These are phyloP conservation scores for Drosophila carrolli DNA, from an alignment of 1,140 invertebrate species.

Conservation along the genomic window DNA sequence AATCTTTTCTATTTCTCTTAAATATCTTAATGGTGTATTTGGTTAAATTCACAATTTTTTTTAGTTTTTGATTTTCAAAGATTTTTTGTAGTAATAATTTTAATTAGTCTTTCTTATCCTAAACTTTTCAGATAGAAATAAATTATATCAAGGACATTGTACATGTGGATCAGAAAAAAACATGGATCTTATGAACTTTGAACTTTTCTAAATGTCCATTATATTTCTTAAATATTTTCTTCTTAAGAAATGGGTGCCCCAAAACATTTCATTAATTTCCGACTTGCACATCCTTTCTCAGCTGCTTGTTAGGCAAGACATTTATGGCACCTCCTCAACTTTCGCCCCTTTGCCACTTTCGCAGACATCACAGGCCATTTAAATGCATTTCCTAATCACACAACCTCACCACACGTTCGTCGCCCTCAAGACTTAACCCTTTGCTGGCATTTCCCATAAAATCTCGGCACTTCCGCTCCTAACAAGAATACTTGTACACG, in stretches of 20 bases:
- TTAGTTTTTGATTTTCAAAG: no score
- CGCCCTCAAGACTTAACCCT: constrained; percentile 58
- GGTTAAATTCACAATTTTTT: no score
- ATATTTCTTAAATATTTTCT: background rate
- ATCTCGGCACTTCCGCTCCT: constrained; percentile 69
- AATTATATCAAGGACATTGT: no score
- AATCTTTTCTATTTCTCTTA: no score
- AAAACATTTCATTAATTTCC: constrained; percentile 11
- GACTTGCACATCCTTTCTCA: background rate
- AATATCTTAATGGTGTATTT: no score
- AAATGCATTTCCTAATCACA: constrained; percentile 57
- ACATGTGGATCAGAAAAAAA: no score
- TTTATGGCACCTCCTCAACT: constrained; percentile 45
- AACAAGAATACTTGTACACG: constrained; percentile 31
- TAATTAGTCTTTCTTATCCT: no score
- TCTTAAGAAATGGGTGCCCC: background rate
- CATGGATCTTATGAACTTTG: background rate
- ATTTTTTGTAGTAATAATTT: no score
- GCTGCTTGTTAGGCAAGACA: constrained; percentile 18
- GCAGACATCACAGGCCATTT: constrained; percentile 25
- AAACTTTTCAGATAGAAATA: no score
- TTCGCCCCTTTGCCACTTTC: background rate
- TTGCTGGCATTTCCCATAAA: constrained; percentile 70
- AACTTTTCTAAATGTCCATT: no score
- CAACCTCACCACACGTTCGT: constrained; percentile 29